Evolutionary conservation across 2,113 vertebrate species (phyloP).

Genomic region (Sminthopsis crassicaudata): DNA sequence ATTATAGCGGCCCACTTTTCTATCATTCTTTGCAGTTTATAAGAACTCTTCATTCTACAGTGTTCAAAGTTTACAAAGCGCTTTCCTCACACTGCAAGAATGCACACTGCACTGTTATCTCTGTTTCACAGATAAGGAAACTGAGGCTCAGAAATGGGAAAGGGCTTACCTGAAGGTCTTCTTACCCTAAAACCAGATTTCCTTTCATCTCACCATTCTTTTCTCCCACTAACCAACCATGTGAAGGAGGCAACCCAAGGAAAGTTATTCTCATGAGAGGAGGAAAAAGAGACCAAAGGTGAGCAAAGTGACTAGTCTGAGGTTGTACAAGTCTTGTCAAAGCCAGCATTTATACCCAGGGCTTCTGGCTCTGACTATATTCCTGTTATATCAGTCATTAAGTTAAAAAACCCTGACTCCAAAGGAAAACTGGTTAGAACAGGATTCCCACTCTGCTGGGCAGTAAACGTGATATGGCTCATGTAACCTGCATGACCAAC

Average conservation of each 20-base stretch:
- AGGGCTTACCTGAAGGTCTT: not conserved
- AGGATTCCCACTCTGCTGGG: not conserved
- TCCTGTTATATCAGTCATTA: not conserved
- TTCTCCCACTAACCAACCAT: not conserved
- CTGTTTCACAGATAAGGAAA: conserved; percentile 31
- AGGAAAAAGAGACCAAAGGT: not conserved
- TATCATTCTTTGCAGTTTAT: not conserved
- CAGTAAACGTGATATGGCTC: not conserved
- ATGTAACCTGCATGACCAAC: not conserved
- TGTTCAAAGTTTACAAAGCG: not conserved
- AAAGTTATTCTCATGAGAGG: not conserved
- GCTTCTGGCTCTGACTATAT: not conserved
- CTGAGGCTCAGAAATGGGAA: not conserved
- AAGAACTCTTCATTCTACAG: not conserved
- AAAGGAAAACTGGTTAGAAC: not conserved
- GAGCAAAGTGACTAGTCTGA: not conserved
- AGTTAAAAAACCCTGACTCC: not conserved
- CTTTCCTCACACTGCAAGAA: not conserved
- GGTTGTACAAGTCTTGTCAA: not conserved
- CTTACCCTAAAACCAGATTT: not conserved
- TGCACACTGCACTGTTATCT: not conserved
- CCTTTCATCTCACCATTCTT: not conserved
- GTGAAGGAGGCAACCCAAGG: not conserved
- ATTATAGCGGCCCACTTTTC: not conserved
- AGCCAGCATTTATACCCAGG: not conserved